phyloP scores from a whole-genome alignment of 92 coral and sea anemone genomes.

The Pocillopora meandrina region DNA sequence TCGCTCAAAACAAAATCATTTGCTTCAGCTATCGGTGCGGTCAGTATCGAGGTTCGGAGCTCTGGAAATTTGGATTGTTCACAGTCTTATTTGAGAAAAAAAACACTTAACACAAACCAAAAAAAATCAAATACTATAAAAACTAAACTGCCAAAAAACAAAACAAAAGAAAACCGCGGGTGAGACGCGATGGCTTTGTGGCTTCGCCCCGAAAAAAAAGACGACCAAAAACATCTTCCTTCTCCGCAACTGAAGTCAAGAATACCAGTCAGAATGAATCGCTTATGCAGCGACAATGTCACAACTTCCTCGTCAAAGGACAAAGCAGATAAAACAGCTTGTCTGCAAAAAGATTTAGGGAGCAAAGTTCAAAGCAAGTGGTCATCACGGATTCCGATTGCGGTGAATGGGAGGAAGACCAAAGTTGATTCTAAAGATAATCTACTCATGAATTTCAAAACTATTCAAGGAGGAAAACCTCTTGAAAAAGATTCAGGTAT shows the following conservation, averaged over 20 bases:
- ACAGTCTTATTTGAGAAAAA: background rate
- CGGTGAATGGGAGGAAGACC: background rate
- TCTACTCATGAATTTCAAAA: background rate
- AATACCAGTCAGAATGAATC: conserved; percentile 23
- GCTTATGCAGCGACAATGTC: conserved; percentile 3
- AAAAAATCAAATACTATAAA: background rate
- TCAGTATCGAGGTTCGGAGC: conserved; percentile 7
- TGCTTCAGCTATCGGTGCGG: conserved; percentile 34
- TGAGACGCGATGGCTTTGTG: background rate
- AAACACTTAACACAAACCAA: background rate
- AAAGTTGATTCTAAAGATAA: background rate
- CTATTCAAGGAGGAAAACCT: background rate
- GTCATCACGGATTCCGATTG: conserved; percentile 14
- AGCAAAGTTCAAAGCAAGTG: background rate
- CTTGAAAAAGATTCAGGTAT: conserved; percentile 11
- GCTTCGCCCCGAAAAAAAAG: background rate
- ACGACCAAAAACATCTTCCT: background rate
- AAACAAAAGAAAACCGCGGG: background rate
- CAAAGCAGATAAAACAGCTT: background rate
- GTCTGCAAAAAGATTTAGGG: background rate
- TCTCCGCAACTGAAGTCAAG: conserved; percentile 6
- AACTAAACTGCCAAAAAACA: background rate
- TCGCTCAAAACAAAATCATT: conserved; percentile 7
- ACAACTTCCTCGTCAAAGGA: background rate
- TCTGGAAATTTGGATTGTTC: background rate